Conservation (phyloP, 2,797 vertebrate genomes). For the Miichthys miiuy region DNA sequence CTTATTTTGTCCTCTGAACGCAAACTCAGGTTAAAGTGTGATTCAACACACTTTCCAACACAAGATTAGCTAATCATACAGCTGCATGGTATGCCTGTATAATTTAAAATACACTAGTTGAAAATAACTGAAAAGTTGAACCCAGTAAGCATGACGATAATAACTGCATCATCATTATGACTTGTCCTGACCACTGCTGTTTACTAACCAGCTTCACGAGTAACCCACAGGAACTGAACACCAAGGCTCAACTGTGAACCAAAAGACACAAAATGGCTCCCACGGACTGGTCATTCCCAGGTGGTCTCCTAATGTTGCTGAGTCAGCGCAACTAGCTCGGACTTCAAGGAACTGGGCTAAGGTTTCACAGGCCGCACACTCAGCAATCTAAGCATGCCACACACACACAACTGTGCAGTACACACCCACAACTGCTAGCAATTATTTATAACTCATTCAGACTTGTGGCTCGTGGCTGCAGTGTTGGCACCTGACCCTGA, state of each 20-base stretch:
- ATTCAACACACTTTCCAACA: not conserved
- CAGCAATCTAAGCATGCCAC: constrained; percentile 72
- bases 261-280: constrained; percentile 63
- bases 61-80: not conserved
- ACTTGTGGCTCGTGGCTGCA: constrained; percentile 64
- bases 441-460: constrained; percentile 76
- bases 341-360: constrained; percentile 65
- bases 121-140: constrained; percentile 4
- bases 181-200: constrained; percentile 25
- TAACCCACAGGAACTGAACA: constrained; percentile 41
- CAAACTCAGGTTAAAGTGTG: not conserved
- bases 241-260: constrained; percentile 49
- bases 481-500: constrained; percentile 72
- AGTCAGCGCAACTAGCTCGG: constrained; percentile 72
- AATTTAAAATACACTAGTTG: constrained; percentile 6
- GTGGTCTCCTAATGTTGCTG: constrained; percentile 75
- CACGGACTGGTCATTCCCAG: constrained; percentile 69
- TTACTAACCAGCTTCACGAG: constrained; percentile 24
- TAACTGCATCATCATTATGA: constrained; percentile 26
- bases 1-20: not conserved
- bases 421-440: constrained; percentile 76
- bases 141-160: constrained; percentile 18
- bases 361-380: constrained; percentile 72
- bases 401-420: constrained; percentile 57
- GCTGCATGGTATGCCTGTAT: not conserved